Percentiles rank a stretch among this genome's conserved stretches.
phyloP scores from a whole-genome alignment of 2,797 vertebrate genomes.

The Hydrocynus forskahlii region DNA sequence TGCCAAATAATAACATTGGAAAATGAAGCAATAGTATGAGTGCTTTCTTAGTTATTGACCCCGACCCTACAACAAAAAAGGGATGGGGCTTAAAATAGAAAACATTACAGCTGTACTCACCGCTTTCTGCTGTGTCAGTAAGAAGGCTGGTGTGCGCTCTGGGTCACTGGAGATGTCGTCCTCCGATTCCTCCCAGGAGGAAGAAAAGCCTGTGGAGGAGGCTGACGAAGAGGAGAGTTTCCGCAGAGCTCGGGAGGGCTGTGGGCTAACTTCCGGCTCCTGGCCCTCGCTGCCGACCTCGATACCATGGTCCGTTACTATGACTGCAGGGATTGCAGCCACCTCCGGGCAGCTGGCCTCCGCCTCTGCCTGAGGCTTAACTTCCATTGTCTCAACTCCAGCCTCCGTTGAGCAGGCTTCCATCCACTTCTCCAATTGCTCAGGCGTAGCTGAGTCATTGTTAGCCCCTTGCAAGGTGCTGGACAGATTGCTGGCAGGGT shows the following conservation, averaged over 20 bases:
- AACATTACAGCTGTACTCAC: constrained; percentile 78
- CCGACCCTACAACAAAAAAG: background rate
- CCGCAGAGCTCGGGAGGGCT: constrained; percentile 74
- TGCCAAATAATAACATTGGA: background rate
- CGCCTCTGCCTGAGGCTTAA: constrained; percentile 32
- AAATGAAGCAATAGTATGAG: background rate
- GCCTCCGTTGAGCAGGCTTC: constrained; percentile 28
- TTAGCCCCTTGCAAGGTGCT: constrained; percentile 41
- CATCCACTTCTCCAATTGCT: constrained; percentile 32
- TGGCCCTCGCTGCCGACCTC: constrained; percentile 68
- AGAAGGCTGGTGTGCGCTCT: constrained; percentile 83
- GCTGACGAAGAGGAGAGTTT: constrained; percentile 97
- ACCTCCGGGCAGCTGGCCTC: constrained; percentile 37
- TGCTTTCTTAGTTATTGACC: background rate
- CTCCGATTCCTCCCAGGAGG: constrained; percentile 97
- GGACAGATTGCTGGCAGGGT: constrained; percentile 20
- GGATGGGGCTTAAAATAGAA: background rate
- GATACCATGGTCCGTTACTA: constrained; percentile 90
- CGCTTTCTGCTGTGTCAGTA: constrained; percentile 91
- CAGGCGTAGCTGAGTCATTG: constrained; percentile 29
- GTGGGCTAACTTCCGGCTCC: constrained; percentile 71
- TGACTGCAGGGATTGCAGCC: constrained; percentile 85
- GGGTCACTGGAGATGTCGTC: constrained; percentile 97
- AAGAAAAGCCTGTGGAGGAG: constrained; percentile 96
- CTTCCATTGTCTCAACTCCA: constrained; percentile 37